Evolutionary conservation across 2,797 vertebrate species (phyloP), one percentile per base, ranked within the genome.

Genomic region (Arctocebus calabarensis): DNA sequence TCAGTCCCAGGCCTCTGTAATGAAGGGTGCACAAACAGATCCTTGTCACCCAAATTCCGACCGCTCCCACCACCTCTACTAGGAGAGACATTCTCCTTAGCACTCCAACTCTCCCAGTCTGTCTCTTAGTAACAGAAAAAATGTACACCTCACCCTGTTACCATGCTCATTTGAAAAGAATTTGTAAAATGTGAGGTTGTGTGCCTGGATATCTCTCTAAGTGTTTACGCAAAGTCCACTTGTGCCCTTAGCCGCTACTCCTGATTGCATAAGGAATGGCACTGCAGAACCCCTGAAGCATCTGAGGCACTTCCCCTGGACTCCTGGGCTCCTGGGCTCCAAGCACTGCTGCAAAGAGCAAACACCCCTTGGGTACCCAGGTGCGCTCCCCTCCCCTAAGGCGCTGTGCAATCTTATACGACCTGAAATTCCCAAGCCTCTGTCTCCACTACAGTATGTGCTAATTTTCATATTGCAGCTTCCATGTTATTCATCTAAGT

Each of bases 51-150:
- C 84, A 85, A 90, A 92, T 3, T 57, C 90, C 85, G 71, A 71
- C 74, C 45, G 84, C 61, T 43, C 45, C 45, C 37, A 70, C 91
- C 55, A 1, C 94, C 84, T 59, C 88, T 94, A 84, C 83, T 48
- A 3, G 45, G 32, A 71, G 77, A 96, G 11, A 85, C 1, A 0
- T 5, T 34, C 92, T 79, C 94, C 81, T 77, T 6, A 0, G 52
- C 57, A 59, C 25, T 79, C 55, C 4, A 48, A 14, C 61, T 52
- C 52, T 90, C 81, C 29, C 1, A 14, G 43, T 8, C 79, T 40
- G 66, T 95, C 90, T 94, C 62, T 78, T 94, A 96, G 45, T 52
- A 96, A 94, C 73, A 75, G 88, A 82, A 96, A 95, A 92, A 93
- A 96, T 29, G 48, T 57, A 55, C 93, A 79, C 90, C 74, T 74